Evolutionary conservation across 2,888 invertebrate genomes (phyloP), one percentile per base, ranked within the genome.

Genomic region (Colostygia pectinataria): DNA sequence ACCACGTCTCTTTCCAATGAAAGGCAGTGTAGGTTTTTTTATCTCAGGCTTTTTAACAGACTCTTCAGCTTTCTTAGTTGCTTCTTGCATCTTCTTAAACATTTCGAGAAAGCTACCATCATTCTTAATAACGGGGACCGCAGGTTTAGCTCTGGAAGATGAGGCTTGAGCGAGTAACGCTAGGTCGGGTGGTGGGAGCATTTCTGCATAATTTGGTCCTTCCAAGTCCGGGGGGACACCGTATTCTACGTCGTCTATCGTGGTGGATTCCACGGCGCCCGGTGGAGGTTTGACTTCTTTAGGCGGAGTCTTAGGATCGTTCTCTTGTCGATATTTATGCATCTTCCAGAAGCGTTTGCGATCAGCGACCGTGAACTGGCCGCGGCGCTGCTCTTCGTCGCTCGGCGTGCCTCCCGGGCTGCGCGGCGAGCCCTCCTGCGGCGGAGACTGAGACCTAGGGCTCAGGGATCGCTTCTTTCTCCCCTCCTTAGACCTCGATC

Each of bases 41-140:
- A 86, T 83, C 55, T 77, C 77, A 0, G 82, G 77, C 53, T 83
- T 83, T 43, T 78, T 75, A 15, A 82, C 79, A 3, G 73, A 68
- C 45, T 74, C 78, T 66, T 89, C 90, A 24, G 74, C 74, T 61
- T 91, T 89, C 57, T 92, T 91, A 31, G 91, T 83, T 40, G 90
- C 86, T 59, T 94, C 94, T 68, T 96, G 95, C 95, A 97, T 94
- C 77, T 95, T 96, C 80, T 97, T 97, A 68, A 97, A 97, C 92
- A 97, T 95, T 78, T 97, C 97, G 69, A 97, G 89, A 73, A 97
- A 97, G 56, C 96, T 96, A 2, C 97, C 97, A 74, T 97, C 97
- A 77, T 97, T 97, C 72, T 95, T 96, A 68, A 96, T 96, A 2
- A 52, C 52, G 0, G 93, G 93, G 68, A 95, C 84, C 24, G 91